Evolutionary conservation across 2,113 vertebrate species (phyloP), one percentile per base, ranked within the genome.

Genomic region (Zingel zingel): DNA sequence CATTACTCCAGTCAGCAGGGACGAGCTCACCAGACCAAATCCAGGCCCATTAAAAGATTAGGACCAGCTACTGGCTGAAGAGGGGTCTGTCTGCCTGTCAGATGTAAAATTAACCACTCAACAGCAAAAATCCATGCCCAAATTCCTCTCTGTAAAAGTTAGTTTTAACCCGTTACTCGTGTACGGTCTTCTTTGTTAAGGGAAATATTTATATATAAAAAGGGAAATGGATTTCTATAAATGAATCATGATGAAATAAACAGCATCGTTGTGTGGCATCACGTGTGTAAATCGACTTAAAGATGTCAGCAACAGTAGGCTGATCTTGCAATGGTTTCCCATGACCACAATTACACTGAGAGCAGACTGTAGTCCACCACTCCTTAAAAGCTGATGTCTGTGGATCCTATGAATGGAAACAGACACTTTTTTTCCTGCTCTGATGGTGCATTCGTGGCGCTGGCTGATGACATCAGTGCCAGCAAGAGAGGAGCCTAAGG

Each of bases 391-490:
- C 74, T 66, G 48, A 74, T 61, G 86, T 59, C 58, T 77, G 80
- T 36, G 13, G 58, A 58, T 76, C 48, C 57, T 48, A 67, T 61
- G 4, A 53, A 79, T 80, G 84, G 82, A 79, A 84, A 84, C 43
- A 25, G 18, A 30, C 23, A 19, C 33, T 78, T 77, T 64, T 73
- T 56, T 73, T 56, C 78, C 54, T 15, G 30, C 56, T 18, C 58
- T 56, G 73, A 77, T 18, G 59, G 58, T 76, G 77, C 77, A 19
- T 81, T 81, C 45, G 51, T 59, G 79, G 77, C 57, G 43, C 74
- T 70, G 71, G 21, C 64, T 54, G 79, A 79, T 88, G 81, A 89
- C 87, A 86, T 79, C 36, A 67, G 48, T 63, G 77, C 81, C 74
- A 85, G 64, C 62, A 57, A 56, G 33, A 58, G 79, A 61, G 58